These are phyloP conservation scores for Danionella cerebrum DNA, from an alignment of 2,113 vertebrate species.

Conservation along the genomic window DNA sequence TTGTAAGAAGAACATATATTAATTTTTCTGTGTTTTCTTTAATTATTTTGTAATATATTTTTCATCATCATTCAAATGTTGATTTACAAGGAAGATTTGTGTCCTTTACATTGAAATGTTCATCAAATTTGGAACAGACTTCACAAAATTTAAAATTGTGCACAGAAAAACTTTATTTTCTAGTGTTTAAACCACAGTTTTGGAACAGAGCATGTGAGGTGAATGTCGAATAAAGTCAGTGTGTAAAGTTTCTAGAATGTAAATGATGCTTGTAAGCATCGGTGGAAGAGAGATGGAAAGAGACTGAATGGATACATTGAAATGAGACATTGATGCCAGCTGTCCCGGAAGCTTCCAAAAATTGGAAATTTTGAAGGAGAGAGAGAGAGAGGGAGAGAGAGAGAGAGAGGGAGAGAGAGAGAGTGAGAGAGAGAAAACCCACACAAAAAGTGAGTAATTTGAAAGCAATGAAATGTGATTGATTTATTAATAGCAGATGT, in stretches of 20 bases:
- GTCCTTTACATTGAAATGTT: neutral
- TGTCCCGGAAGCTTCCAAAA: conserved; percentile 39
- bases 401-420: neutral
- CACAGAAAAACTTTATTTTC: no score
- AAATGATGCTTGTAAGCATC: conserved; percentile 7
- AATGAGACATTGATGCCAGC: conserved; percentile 43
- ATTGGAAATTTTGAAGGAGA: no score
- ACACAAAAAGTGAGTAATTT: neutral
- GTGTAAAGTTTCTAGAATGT: neutral
- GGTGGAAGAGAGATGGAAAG: neutral
- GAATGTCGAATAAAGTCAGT: neutral
- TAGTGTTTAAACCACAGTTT: neutral
- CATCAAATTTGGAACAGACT: no score
- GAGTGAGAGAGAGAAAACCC: neutral
- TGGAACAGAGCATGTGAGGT: neutral
- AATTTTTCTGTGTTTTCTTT: no score
- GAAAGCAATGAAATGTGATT: neutral
- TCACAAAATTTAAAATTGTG: no score
- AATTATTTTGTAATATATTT: no score
- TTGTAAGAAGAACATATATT: no score
- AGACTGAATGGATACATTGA: conserved; percentile 46
- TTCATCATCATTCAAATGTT: neutral
- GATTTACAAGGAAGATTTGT: neutral
- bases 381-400: neutral
- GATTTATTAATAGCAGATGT: neutral